Conservation (phyloP, 2,797 vertebrate genomes). For the Myotis pilosus region DNA sequence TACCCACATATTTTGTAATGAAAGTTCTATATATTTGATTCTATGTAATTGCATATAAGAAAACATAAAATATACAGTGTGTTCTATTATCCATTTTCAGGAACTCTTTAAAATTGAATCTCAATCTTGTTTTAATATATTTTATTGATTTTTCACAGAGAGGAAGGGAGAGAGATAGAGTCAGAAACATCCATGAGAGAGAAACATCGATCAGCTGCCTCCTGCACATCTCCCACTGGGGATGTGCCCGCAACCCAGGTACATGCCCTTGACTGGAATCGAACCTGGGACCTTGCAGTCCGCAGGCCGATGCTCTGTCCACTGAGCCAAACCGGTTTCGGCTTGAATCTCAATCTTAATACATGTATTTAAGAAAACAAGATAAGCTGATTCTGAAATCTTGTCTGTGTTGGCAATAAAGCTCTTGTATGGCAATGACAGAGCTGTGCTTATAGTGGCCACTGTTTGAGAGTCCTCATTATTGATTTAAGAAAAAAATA, state of each 20-base stretch:
- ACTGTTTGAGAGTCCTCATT: neutral
- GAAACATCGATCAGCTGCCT: too few species aligned
- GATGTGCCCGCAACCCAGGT: too few species aligned
- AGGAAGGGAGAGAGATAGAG: too few species aligned
- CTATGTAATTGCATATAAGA: neutral
- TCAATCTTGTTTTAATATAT: too few species aligned
- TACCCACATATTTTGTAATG: neutral
- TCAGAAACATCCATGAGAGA: too few species aligned
- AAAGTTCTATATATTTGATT: neutral
- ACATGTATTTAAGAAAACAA: neutral
- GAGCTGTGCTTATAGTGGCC: fast-evolving
- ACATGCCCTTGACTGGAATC: too few species aligned
- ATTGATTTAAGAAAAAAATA: neutral
- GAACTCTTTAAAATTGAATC: neutral
- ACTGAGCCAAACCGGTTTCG: too few species aligned
- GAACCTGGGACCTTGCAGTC: too few species aligned
- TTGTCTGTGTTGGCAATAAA: neutral
- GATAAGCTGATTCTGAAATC: neutral
- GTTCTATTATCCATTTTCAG: neutral
- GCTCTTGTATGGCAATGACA: neutral
- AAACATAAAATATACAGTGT: neutral
- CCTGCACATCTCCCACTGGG: too few species aligned
- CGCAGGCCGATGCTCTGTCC: too few species aligned
- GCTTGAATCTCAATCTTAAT: neutral
- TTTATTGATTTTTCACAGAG: too few species aligned